Conservation (phyloP, 2,888 invertebrate genomes). For the Hydrotaea diabolus region DNA sequence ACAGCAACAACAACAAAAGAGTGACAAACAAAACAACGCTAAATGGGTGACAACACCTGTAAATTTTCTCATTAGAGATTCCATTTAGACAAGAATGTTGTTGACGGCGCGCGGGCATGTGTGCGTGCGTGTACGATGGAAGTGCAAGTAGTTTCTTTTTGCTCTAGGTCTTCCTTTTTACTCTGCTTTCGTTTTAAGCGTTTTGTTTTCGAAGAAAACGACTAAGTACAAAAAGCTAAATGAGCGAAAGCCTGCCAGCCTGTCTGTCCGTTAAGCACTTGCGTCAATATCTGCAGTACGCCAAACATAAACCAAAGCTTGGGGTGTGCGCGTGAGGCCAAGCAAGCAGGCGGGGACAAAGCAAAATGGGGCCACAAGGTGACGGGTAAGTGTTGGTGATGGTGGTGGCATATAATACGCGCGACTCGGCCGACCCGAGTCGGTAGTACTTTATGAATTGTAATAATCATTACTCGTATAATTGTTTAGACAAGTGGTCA, state of each 20-base stretch:
- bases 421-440: not conserved
- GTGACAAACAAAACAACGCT: not conserved
- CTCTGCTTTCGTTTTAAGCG: not conserved
- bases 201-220: not conserved
- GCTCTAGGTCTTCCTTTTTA: not conserved
- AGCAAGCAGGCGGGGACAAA: not conserved
- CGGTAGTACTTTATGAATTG: not conserved
- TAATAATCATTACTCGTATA: not conserved
- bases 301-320: not conserved
- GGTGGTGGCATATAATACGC: not conserved
- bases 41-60: conserved; percentile 37
- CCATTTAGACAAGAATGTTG: conserved; percentile 23
- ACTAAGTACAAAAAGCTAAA: no score
- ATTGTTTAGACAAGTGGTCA: conserved; percentile 42
- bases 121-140: not conserved
- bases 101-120: not conserved
- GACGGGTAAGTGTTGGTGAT: not conserved
- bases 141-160: not conserved
- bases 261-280: not conserved
- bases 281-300: conserved; percentile 4
- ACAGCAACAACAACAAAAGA: not conserved
- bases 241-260: not conserved
- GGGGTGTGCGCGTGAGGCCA: not conserved
- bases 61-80: conserved; percentile 47
- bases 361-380: conserved; percentile 30